Base-by-base conservation (phyloP, 2,888 invertebrate genomes). In the Barypeithes pellucidus region DNA sequence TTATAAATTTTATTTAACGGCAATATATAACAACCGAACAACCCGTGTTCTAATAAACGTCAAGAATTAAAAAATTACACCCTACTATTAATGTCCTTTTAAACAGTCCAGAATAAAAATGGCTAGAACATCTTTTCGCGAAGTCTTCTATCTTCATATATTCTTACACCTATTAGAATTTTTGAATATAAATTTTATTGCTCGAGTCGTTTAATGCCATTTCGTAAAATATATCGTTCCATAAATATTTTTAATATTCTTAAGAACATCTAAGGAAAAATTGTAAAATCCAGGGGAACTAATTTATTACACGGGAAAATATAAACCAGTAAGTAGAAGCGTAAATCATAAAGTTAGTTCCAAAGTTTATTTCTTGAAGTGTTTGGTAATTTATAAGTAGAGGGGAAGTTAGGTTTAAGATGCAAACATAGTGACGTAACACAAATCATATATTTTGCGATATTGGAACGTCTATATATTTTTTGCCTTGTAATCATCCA, bases 221-320 rank as follows among this genome's bases (percentile, higher is more conserved):
- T 18, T 36, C 9, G 1, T 14, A 9, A 60, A 22, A 52, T 52
- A 52, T 24, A 52, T 52, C 39, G 36, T 41, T 59, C 39, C 60
- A 60, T 60, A 60, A 41, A 60, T 45, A 60, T 60, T 41, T 59
- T 24, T 59, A 33, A 59, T 36, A 59, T 29, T 36, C 33, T 36
- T 16, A 12, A 36, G 16, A 59, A 59, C 36, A 18, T 33, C 36
- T 33, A n/a, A 4, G n/a, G 16, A 41, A 41, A 29, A 36, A 45
- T 41, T 41, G 60, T 41, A 41, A n/a, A 33, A 18, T 33, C 14
- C 33, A 14, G n/a, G 33, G 11, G 33, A n/a, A 33, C 33, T 20
- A 59, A 59, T 59, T 59, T 59, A 59, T 59, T 11, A 11, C 33
- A 59, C 11, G 36, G 33, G 33, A 16, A 59, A 59, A 59, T 59